These are phyloP conservation scores for Coleophora flavipennella DNA, from an alignment of 2,888 invertebrate species.

Conservation along the genomic window DNA sequence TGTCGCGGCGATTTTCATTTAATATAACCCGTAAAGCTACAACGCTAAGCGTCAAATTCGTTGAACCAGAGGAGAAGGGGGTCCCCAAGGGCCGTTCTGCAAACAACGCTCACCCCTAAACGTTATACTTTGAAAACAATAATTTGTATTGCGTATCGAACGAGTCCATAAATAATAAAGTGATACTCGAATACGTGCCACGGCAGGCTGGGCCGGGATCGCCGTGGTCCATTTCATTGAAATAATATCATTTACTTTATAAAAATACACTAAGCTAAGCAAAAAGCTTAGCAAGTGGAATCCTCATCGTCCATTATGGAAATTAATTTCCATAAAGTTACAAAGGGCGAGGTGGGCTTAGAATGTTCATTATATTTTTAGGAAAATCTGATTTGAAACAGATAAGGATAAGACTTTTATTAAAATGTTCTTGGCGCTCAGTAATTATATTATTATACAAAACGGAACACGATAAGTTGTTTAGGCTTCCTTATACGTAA, in stretches of 20 bases:
- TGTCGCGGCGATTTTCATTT: conserved; percentile 21
- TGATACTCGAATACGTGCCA: conserved; percentile 58
- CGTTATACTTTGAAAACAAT: conserved; percentile 74
- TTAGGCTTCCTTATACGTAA: too few relatives aligned
- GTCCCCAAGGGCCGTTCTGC: conserved; percentile 61
- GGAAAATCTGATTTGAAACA: too few relatives aligned
- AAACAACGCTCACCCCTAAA: conserved; percentile 70
- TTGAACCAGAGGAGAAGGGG: conserved; percentile 24
- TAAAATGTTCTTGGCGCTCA: too few relatives aligned
- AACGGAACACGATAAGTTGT: too few relatives aligned
- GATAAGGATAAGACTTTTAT: too few relatives aligned
- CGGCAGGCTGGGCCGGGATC: conserved; percentile 33
- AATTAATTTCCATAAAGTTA: too few relatives aligned
- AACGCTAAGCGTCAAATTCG: conserved; percentile 43
- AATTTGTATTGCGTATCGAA: conserved; percentile 74
- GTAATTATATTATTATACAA: too few relatives aligned
- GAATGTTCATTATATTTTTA: too few relatives aligned
- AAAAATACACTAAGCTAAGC: too few relatives aligned
- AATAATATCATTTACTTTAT: conserved; percentile 2
- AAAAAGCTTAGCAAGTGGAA: too few relatives aligned
- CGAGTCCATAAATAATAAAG: conserved; percentile 71
- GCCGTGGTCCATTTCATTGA: conserved; percentile 30
- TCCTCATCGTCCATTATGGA: too few relatives aligned
- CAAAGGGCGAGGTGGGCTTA: not conserved
- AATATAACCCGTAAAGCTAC: conserved; percentile 42